These are phyloP conservation scores for Pluvianellus socialis DNA, from an alignment of 2,113 vertebrate genomes.

Conservation along the genomic window DNA sequence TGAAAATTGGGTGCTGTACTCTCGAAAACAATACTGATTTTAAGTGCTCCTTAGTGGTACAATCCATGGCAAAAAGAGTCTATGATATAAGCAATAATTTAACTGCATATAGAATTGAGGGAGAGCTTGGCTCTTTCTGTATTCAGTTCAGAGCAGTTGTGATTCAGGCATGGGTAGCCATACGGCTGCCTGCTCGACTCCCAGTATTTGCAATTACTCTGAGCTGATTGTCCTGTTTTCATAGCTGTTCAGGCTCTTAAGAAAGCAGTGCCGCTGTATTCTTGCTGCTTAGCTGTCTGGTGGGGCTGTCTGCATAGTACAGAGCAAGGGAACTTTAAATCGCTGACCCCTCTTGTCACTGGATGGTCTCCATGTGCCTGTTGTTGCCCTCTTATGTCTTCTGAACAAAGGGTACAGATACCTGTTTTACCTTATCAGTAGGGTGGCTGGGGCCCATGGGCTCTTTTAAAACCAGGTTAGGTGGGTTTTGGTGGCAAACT, in stretches of 20 bases:
- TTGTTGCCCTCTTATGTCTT: background rate
- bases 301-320: background rate
- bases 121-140: background rate
- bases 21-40: background rate
- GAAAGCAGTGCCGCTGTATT: background rate
- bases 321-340: background rate
- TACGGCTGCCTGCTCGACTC: background rate
- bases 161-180: background rate
- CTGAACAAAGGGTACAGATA: constrained; percentile 1
- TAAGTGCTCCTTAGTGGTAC: background rate
- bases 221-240: background rate
- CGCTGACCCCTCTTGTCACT: background rate
- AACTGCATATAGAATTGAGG: background rate
- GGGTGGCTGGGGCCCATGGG: background rate
- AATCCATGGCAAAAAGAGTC: background rate
- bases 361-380: background rate
- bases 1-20: background rate
- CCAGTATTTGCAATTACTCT: background rate
- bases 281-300: background rate
- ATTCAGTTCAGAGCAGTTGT: background rate
- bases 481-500: background rate
- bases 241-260: background rate
- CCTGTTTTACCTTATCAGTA: background rate
- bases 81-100: background rate
- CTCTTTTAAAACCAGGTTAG: background rate